Base-by-base conservation (phyloP, 2,888 invertebrate genomes). In the Euclidia mi region DNA sequence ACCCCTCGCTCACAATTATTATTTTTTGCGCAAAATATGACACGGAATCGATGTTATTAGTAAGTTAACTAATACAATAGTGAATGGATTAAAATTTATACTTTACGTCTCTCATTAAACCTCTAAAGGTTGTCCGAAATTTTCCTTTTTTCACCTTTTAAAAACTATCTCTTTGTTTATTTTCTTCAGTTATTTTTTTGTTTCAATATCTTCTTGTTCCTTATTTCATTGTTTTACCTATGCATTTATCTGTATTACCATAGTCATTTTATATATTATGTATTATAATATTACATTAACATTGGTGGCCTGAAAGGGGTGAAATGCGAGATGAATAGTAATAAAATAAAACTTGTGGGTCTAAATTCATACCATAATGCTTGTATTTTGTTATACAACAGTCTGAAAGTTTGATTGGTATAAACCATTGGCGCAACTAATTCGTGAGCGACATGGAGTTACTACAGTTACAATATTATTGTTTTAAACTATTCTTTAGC, bases 61-160 rank as follows among this genome's bases (percentile, higher is more conserved):
- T 92, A 92, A 92, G 91, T 91, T 74, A 49, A 79, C 77, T 78
- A 81, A 78, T 82, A 82, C 81, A 79, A 78, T 81, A 84, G 76
- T 76, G 70, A 71, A 65, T 74, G 76, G 67, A 75, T 64, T 65
- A 49, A 66, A 58, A 67, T 65, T n/a, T 75, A 66, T 72, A 57
- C 56, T 69, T 62, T 74, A 73, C 76, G 56, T 76, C 76, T 73
- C 73, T 73, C 73, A 74, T 74, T 74, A 62, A 69, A 62, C 67
- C 68, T 65, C 60, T 43, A 43, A 60, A 58, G 71, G 71, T 76
- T 74, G 43, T 64, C 65, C 48, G 58, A 50, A 56, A 48, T 46
- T 53, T 63, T 40, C 47, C 57, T 61, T 57, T 56, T 46, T 47
- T 46, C 40, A 60, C 35, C 46, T 44, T 40, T 58, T 10, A 55